These are phyloP conservation scores for Candoia aspera DNA, from an alignment of 2,113 vertebrate species.

Conservation along the genomic window DNA sequence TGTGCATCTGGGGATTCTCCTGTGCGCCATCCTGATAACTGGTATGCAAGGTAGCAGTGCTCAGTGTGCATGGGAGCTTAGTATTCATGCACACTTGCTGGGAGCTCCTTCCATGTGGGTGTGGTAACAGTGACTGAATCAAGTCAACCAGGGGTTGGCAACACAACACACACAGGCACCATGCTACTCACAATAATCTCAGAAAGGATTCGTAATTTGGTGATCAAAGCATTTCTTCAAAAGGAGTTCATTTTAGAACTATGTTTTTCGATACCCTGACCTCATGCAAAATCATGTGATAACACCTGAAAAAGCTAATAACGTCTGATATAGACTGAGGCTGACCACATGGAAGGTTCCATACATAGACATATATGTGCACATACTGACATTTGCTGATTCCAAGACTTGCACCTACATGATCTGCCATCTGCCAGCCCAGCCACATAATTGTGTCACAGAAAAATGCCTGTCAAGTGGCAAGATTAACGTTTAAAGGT, in stretches of 20 bases:
- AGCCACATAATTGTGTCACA: background rate
- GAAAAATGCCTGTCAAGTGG: background rate
- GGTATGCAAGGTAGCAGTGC: background rate
- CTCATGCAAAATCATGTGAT: background rate
- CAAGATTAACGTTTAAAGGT: background rate
- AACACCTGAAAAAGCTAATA: background rate
- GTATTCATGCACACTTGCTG: no score
- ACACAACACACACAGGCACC: background rate
- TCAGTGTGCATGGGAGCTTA: background rate
- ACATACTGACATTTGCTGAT: background rate
- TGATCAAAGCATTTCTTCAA: background rate
- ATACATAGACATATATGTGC: background rate
- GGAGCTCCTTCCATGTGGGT: background rate
- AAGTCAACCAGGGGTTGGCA: background rate
- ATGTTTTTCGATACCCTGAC: background rate
- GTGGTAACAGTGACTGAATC: background rate
- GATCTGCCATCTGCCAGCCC: background rate
- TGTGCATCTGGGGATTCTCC: fast-evolving
- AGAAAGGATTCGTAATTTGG: background rate
- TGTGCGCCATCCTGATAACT: background rate
- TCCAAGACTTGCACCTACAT: background rate
- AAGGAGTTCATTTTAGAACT: background rate
- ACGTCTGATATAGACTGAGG: background rate
- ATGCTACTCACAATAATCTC: background rate
- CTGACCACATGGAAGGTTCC: background rate